Percentiles rank a stretch among this genome's conserved stretches.
Evolutionary conservation across 2,888 invertebrate genomes (phyloP).

Genomic region (Drosophila subsilvestris): DNA sequence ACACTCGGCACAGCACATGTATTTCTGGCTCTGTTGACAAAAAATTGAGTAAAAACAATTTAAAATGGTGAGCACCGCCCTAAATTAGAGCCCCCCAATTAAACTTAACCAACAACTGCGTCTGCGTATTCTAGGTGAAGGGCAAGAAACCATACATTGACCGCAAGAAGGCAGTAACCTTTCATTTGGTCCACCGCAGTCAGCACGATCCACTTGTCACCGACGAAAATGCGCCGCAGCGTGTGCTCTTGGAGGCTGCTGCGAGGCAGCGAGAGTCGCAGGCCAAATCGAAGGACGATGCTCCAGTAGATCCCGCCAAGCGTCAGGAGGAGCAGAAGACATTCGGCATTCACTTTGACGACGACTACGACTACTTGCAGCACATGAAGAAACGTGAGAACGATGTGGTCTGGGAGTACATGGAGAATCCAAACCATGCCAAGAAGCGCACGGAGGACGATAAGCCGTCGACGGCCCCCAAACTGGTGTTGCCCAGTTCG

Average conservation of each 20-base stretch:
- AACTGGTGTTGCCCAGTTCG: slow-evolving; percentile 90
- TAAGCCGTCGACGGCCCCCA: slow-evolving; percentile 55
- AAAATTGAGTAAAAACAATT: background rate
- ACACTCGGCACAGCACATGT: background rate
- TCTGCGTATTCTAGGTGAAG: slow-evolving; percentile 73
- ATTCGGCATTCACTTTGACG: slow-evolving; percentile 96
- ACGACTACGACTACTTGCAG: slow-evolving; percentile 97
- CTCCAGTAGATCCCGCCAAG: slow-evolving; percentile 84
- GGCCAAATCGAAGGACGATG: slow-evolving; percentile 66
- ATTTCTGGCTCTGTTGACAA: background rate
- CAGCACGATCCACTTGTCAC: slow-evolving; percentile 96
- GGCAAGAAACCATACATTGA: slow-evolving; percentile 89
- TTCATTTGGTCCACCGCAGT: slow-evolving; percentile 96
- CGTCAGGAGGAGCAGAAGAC: slow-evolving; percentile 90
- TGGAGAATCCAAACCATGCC: slow-evolving; percentile 82
- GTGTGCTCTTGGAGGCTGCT: slow-evolving; percentile 89
- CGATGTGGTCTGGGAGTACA: slow-evolving; percentile 83
- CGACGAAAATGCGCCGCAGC: slow-evolving; percentile 95
- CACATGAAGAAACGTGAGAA: slow-evolving; percentile 87
- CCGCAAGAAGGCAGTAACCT: slow-evolving; percentile 95
- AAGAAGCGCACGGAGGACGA: slow-evolving; percentile 65
- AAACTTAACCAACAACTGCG: background rate
- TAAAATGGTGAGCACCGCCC: background rate
- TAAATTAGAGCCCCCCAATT: background rate
- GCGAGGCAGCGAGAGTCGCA: slow-evolving; percentile 61